Percentiles rank a stretch among this genome's conserved stretches.
These are phyloP conservation scores for Abrostola triplasia DNA, from an alignment of 2,888 invertebrate genomes.

Conservation along the genomic window DNA sequence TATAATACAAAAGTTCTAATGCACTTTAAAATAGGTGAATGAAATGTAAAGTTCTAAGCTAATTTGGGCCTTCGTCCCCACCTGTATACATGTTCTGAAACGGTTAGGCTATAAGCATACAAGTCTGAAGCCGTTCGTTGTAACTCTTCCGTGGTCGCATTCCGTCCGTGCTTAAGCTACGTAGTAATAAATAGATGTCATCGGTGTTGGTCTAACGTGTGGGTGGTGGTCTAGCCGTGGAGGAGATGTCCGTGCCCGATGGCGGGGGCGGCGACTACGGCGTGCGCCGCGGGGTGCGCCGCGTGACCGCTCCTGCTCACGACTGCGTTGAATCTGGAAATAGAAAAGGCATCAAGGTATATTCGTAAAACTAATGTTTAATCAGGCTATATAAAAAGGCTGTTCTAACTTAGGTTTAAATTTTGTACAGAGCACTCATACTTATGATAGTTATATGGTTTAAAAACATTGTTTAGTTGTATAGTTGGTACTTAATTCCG, in stretches of 20 bases:
- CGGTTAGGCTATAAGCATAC: conserved; percentile 66
- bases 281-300: conserved; percentile 81
- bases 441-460: too few relatives aligned
- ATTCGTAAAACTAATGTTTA: neutral
- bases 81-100: conserved; percentile 81
- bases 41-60: conserved; percentile 53
- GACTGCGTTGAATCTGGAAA: conserved; percentile 88
- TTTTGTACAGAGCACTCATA: too few relatives aligned
- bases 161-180: conserved; percentile 81
- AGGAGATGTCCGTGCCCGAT: conserved; percentile 69
- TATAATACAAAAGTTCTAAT: conserved; percentile 82
- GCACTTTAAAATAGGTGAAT: conserved; percentile 50
- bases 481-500: too few relatives aligned
- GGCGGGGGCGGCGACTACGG: conserved; percentile 76
- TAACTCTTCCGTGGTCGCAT: conserved; percentile 70
- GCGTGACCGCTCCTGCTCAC: conserved; percentile 88
- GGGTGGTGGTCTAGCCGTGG: conserved; percentile 68
- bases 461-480: too few relatives aligned
- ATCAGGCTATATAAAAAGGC: neutral
- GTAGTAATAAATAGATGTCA: conserved; percentile 77
- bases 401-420: neutral
- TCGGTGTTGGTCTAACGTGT: conserved; percentile 54
- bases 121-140: conserved; percentile 57
- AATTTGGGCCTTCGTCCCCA: conserved; percentile 79
- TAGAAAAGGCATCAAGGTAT: neutral